Evolutionary conservation across 2,797 vertebrate genomes (phyloP).

Genomic region (Chelon auratus): DNA sequence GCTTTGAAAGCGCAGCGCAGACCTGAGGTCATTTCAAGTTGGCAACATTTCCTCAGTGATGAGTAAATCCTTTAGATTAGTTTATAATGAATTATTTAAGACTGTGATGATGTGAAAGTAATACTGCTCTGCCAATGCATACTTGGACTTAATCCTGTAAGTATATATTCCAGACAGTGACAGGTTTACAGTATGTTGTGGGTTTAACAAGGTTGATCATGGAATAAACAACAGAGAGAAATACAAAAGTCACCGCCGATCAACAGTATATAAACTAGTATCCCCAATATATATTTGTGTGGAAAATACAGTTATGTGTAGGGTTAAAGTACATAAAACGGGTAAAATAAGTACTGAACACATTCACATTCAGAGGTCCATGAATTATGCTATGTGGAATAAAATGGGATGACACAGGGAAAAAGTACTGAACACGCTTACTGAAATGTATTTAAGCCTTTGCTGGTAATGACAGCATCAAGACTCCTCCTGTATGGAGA

Average conservation of each 20-base stretch:
- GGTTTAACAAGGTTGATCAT: conserved; percentile 51
- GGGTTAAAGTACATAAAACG: background rate
- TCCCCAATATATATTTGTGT: background rate
- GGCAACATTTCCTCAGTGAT: conserved; percentile 68
- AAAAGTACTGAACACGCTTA: too few relatives aligned
- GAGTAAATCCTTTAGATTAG: conserved; percentile 68
- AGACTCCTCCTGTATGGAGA: too few relatives aligned
- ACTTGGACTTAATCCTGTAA: conserved; percentile 57
- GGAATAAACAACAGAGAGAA: conserved; percentile 26
- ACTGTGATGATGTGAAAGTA: conserved; percentile 53
- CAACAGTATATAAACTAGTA: conserved; percentile 1
- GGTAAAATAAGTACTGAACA: too few relatives aligned
- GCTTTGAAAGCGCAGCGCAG: conserved; percentile 34
- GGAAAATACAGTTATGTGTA: background rate
- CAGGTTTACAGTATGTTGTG: conserved; percentile 65
- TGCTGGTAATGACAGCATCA: too few relatives aligned
- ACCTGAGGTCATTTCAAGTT: conserved; percentile 59
- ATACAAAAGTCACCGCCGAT: conserved; percentile 17
- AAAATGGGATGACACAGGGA: too few relatives aligned
- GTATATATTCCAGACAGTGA: conserved; percentile 65
- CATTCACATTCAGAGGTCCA: too few relatives aligned
- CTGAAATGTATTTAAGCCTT: too few relatives aligned
- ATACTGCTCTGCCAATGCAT: conserved; percentile 50
- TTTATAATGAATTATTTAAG: conserved; percentile 55
- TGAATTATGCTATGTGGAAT: too few relatives aligned